A percentile compares a stretch with the other conserved stretches of the same genome.
Conservation (phyloP, 2,113 vertebrate species). For the Notiomystis cincta region DNA sequence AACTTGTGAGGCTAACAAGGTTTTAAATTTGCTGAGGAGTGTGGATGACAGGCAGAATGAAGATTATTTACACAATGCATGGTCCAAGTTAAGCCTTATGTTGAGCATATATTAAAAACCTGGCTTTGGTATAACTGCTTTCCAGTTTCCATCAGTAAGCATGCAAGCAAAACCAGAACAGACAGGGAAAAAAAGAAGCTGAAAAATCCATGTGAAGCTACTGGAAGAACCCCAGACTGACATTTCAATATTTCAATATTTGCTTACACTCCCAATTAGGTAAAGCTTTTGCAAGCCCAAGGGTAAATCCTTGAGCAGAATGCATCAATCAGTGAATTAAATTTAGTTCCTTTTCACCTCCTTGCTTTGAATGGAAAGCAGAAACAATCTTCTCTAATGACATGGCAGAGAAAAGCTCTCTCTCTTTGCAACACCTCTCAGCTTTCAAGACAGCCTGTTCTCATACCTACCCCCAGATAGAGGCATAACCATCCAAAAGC, state of each 20-base stretch:
- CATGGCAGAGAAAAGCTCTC: not conserved
- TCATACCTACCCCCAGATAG: not conserved
- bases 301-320: not conserved
- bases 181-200: not conserved
- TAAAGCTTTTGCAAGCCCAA: not conserved
- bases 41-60: not conserved
- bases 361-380: not conserved
- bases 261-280: not conserved
- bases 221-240: not conserved
- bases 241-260: not conserved
- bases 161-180: not conserved
- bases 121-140: not conserved
- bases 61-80: not conserved
- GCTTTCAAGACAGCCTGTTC: not conserved
- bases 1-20: not conserved
- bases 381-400: not conserved
- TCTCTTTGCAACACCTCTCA: not conserved
- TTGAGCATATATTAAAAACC: not conserved
- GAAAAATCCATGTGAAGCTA: not conserved
- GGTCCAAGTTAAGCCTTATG: not conserved
- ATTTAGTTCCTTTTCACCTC: not conserved
- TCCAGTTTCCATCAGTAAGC: not conserved
- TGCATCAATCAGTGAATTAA: not conserved
- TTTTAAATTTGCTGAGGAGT: not conserved
- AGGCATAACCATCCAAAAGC: not conserved